phyloP scores from a whole-genome alignment of 2,888 invertebrate genomes.

The Nesidiocoris tenuis region DNA sequence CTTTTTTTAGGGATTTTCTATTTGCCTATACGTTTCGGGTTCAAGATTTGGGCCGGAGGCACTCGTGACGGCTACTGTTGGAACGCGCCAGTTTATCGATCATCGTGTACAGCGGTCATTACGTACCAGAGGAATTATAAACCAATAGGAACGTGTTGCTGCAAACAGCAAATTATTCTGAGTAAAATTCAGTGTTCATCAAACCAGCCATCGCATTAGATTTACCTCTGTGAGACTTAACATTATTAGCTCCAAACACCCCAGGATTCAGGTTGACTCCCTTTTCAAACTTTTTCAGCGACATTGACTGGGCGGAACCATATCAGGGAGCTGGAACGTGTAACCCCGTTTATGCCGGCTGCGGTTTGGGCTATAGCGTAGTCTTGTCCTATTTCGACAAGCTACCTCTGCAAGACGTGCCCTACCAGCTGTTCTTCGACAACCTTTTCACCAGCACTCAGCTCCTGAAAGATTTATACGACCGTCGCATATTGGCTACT shows the following conservation, averaged over 20 bases:
- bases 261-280: no score
- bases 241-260: no score
- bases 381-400: constrained; percentile 19
- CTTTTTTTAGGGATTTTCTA: no score
- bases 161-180: no score
- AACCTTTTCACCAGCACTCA: constrained; percentile 23
- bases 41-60: constrained; percentile 29
- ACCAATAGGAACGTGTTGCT: no score
- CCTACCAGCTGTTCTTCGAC: constrained; percentile 17
- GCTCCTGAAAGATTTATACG: constrained; percentile 10
- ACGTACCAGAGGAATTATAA: no score
- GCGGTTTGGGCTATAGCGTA: constrained; percentile 11
- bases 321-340: constrained; percentile 24
- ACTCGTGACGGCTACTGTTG: constrained; percentile 5
- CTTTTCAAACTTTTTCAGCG: no score
- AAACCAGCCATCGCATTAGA: no score
- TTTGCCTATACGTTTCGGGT: constrained; percentile 20
- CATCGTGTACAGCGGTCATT: no score
- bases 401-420: constrained; percentile 1
- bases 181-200: no score
- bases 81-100: no score
- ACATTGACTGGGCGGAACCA: constrained; percentile 18
- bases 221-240: no score
- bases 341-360: not conserved
- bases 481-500: constrained; percentile 7